Percentiles rank a stretch among this genome's conserved stretches.
These are phyloP conservation scores for Phymanthus crucifer DNA, from an alignment of 92 coral and sea anemone species.

Conservation along the genomic window DNA sequence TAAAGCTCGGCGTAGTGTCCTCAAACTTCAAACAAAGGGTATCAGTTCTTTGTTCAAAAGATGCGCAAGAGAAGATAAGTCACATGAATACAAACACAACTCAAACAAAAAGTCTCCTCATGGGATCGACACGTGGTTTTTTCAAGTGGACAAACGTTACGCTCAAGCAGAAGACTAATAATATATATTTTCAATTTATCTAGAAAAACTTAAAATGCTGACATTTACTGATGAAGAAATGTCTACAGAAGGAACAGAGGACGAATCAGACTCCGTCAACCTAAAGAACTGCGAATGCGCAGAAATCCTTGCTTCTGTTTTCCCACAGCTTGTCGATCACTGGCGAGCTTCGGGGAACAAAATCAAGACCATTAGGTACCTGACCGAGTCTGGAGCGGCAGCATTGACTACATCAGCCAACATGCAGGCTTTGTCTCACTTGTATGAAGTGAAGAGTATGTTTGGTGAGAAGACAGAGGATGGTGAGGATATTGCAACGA, in stretches of 20 bases:
- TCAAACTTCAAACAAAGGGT: no score
- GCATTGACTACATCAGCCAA: slow-evolving; percentile 89
- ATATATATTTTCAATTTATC: background rate
- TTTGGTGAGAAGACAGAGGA: slow-evolving; percentile 60
- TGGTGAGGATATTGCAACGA: slow-evolving; percentile 55
- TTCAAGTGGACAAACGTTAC: no score
- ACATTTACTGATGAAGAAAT: slow-evolving; percentile 22
- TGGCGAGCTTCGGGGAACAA: slow-evolving; percentile 99
- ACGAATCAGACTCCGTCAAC: slow-evolving; percentile 53
- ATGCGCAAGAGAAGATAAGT: no score
- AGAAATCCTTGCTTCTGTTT: slow-evolving; percentile 87
- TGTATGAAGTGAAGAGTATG: slow-evolving; percentile 72
- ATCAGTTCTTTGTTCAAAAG: no score
- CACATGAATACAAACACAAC: no score
- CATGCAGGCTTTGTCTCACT: slow-evolving; percentile 93
- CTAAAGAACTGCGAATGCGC: slow-evolving; percentile 87
- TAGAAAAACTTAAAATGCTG: background rate
- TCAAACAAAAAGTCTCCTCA: no score
- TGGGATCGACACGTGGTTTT: no score
- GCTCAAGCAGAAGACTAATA: no score
- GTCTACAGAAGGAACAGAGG: slow-evolving; percentile 3
- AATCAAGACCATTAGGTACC: slow-evolving; percentile 71
- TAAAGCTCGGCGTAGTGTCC: no score
- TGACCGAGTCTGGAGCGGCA: slow-evolving; percentile 98
- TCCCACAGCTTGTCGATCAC: slow-evolving; percentile 96